Percentiles rank a stretch among this genome's conserved stretches.
phyloP scores from a whole-genome alignment of 2,113 vertebrate species.

The Nannospalax galili region DNA sequence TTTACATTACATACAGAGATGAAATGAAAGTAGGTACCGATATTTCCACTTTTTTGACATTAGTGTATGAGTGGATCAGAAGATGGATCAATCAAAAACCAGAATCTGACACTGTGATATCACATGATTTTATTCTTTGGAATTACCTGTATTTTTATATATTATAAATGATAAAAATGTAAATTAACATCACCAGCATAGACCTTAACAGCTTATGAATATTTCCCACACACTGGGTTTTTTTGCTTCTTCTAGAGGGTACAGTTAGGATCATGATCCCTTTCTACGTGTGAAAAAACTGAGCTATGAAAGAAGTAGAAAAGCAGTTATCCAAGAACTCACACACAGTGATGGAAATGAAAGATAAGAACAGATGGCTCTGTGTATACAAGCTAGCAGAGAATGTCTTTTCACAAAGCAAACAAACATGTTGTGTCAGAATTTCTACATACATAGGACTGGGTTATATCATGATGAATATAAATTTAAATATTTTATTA shows the following conservation, averaged over 20 bases:
- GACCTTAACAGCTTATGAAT: neutral
- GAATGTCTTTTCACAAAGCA: neutral
- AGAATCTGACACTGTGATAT: neutral
- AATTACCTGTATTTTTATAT: neutral
- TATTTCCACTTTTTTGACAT: no score
- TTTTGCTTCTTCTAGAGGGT: neutral
- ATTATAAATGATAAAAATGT: neutral
- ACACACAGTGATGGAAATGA: neutral
- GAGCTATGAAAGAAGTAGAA: neutral
- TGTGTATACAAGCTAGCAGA: neutral
- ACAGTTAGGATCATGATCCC: neutral
- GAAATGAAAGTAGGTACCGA: no score
- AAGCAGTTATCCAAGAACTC: no score
- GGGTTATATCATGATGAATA: neutral
- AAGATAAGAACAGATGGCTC: neutral
- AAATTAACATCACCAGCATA: neutral
- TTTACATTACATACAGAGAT: no score
- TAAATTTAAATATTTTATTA: no score
- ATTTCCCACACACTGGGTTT: neutral
- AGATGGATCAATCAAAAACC: neutral
- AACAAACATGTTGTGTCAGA: neutral
- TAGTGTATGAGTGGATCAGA: neutral
- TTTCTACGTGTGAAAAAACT: neutral
- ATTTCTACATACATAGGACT: neutral
- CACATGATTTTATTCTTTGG: neutral